Conservation (phyloP, 2,888 invertebrate genomes). For the Spodoptera picta region DNA sequence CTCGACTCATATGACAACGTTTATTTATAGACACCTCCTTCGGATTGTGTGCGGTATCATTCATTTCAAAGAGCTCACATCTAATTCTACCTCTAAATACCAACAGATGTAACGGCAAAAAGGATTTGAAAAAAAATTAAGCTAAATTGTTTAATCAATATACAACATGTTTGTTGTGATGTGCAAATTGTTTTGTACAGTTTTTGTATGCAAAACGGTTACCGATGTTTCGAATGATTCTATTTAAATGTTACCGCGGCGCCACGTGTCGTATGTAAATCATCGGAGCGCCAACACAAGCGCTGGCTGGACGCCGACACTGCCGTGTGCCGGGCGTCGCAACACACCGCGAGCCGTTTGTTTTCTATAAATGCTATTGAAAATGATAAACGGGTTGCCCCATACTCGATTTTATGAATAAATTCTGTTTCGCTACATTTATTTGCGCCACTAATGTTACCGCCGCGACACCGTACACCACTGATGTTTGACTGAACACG, state of each 20-base stretch:
- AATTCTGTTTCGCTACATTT: conserved; percentile 40
- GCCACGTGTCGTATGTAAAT: conserved; percentile 72
- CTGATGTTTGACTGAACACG: conserved; percentile 51
- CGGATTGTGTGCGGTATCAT: not conserved
- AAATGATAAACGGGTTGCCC: conserved; percentile 68
- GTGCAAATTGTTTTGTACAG: conserved; percentile 46
- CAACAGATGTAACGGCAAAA: conserved; percentile 10
- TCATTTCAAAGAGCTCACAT: conserved; percentile 3
- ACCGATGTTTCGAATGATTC: conserved; percentile 71
- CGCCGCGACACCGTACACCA: conserved; percentile 44
- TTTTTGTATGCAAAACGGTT: conserved; percentile 71
- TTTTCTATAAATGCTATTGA: conserved; percentile 66
- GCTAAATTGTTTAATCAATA: conserved; percentile 46
- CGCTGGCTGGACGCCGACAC: conserved; percentile 47
- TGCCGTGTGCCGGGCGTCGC: too few relatives aligned
- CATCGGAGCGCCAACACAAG: conserved; percentile 54
- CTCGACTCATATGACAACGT: not conserved
- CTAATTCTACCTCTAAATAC: not conserved
- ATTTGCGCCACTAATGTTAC: conserved; percentile 12
- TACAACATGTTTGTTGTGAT: conserved; percentile 40
- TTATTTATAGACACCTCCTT: conserved; percentile 11
- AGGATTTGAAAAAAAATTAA: conserved; percentile 26
- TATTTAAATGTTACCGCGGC: conserved; percentile 58
- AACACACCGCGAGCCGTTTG: conserved; percentile 47
- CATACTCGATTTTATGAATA: conserved; percentile 57